Evolutionary conservation across 2,888 invertebrate genomes (phyloP).

Genomic region (Andrena flavipes): DNA sequence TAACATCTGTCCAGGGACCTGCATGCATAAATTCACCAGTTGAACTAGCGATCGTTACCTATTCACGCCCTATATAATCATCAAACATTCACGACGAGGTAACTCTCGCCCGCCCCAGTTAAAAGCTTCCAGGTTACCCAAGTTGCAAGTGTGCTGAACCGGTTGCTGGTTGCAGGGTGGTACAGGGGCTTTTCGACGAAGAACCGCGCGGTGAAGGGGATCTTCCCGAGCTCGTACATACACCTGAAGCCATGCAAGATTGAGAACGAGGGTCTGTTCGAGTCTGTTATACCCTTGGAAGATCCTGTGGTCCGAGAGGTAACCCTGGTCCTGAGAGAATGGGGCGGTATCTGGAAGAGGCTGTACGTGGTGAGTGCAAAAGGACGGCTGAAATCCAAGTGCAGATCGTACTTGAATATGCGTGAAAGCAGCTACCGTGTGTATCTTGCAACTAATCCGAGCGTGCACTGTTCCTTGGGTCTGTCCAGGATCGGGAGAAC

Average conservation of each 20-base stretch:
- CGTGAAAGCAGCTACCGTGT: neutral
- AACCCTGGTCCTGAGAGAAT: conserved; percentile 95
- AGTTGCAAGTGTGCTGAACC: conserved; percentile 27
- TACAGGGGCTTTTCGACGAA: conserved; percentile 94
- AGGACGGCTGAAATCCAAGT: too few relatives aligned
- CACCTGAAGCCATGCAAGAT: conserved; percentile 91
- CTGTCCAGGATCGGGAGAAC: conserved; percentile 90
- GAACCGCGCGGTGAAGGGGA: conserved; percentile 88
- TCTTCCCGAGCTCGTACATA: conserved; percentile 94
- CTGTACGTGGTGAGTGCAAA: conserved; percentile 92
- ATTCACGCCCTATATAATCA: too few relatives aligned
- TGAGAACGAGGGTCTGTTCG: conserved; percentile 92
- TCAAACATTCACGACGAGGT: neutral
- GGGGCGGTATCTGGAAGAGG: conserved; percentile 96
- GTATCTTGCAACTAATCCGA: neutral
- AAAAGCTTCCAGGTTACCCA: neutral
- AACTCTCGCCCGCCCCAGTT: neutral
- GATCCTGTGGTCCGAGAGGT: conserved; percentile 97
- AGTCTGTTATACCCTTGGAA: conserved; percentile 90
- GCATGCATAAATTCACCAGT: too few relatives aligned
- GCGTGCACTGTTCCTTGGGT: neutral
- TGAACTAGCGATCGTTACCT: too few relatives aligned
- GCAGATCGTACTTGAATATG: too few relatives aligned
- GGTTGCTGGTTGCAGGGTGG: conserved; percentile 88
- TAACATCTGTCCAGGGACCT: too few relatives aligned